Percentiles rank a stretch among this genome's conserved stretches.
phyloP scores from a whole-genome alignment of 2,797 vertebrate genomes.

The Scolopax rusticola region DNA sequence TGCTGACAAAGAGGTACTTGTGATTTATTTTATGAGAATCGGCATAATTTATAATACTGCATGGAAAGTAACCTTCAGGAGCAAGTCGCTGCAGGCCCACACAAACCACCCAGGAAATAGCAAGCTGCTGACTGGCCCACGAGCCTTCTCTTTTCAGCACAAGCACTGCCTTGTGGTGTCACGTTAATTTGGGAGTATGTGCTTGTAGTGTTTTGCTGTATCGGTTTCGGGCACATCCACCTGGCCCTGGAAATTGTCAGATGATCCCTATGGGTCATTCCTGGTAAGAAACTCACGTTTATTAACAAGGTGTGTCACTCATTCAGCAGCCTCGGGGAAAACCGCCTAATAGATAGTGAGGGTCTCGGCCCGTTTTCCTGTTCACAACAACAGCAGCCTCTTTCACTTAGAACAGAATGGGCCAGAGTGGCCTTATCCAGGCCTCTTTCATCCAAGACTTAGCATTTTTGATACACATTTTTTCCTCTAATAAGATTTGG shows the following conservation, averaged over 20 bases:
- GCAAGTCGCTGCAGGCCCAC: neutral
- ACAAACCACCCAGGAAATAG: slow-evolving; percentile 38
- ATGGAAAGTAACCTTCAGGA: neutral
- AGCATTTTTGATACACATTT: neutral
- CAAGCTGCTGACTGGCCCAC: neutral
- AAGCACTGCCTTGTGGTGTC: neutral
- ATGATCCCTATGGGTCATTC: neutral
- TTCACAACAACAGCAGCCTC: neutral
- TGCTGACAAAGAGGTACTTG: neutral
- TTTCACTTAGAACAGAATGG: neutral
- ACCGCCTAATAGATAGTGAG: neutral
- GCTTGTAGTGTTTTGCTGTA: neutral
- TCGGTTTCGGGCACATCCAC: neutral
- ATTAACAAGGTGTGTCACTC: neutral
- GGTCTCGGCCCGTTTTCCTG: neutral
- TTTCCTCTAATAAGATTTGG: neutral
- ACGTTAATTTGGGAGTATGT: neutral
- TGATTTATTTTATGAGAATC: neutral
- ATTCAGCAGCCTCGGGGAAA: neutral
- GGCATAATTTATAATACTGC: neutral
- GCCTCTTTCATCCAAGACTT: neutral
- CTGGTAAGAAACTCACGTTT: accelerated
- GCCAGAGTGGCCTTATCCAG: too few relatives aligned
- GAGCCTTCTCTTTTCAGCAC: neutral
- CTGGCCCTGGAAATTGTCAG: neutral